Base-by-base conservation (phyloP, 1,140 invertebrate genomes). In the Drosophila aff. region DNA sequence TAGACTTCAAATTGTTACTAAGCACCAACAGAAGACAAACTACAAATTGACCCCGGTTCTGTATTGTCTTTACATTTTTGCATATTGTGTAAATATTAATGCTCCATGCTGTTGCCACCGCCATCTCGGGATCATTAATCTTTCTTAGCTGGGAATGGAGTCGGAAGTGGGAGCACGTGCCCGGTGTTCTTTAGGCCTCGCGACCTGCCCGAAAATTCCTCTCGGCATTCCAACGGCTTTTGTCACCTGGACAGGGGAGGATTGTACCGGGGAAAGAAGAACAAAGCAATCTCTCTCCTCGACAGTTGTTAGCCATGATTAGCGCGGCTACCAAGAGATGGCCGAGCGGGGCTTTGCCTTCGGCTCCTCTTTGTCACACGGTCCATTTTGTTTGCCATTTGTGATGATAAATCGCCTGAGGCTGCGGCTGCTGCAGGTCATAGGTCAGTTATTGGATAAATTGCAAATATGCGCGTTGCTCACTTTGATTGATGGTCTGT, bases 371-470 rank as follows among this genome's bases (percentile, higher is more conserved):
- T 67, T 82, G 73, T 79, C 76, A 82, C 53, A 64, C 62, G 66
- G 67, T 79, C 67, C 81, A 78, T 76, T 81, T 84, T 89, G 83
- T 89, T 89, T 87, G 83, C 73, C 79, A 79, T 81, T 79, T 81
- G 81, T 49, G 66, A 81, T 87, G 84, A 87, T 87, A 84, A 87
- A 87, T 87, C 78, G 68, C 71, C 49, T 49, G 28, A 18, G 15
- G 67, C 63, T 82, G 44, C 43, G 21, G 47, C 61, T 80, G 60
- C 77, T 55, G 66, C 55, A 61, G 57, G 69, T 67, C 66, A 67
- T 72, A 87, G 84, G 84, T 87, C 84, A 87, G 84, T 90, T 87
- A 87, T 84, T 81, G 81, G 68, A 81, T 77, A 79, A 68, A 81
- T 64, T 61, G 50, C 58, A 78, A 64, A 64, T 67, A 61, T 81